phyloP scores from a whole-genome alignment of 2,797 vertebrate genomes.

The Pipistrellus pygmaeus region DNA sequence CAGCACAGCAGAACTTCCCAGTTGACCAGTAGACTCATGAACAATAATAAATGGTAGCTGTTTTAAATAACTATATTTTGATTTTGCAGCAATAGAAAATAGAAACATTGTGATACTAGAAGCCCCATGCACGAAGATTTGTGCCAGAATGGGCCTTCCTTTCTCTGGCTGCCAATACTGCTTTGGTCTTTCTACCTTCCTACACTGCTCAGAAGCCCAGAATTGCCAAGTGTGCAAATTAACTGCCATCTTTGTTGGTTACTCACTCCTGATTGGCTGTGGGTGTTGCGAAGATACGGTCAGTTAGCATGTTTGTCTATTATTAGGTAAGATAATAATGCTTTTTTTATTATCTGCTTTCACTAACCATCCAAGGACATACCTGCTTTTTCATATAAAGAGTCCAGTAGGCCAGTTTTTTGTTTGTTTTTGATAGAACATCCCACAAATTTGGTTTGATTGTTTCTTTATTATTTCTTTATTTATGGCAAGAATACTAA shows the following conservation, averaged over 20 bases:
- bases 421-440: neutral
- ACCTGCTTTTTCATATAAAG: conserved; percentile 8
- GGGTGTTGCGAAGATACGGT: too few relatives aligned
- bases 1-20: neutral
- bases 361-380: neutral
- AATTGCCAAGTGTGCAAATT: too few relatives aligned
- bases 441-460: conserved; percentile 1
- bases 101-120: neutral
- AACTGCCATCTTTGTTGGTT: too few relatives aligned
- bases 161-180: too few relatives aligned
- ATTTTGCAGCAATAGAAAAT: conserved; percentile 17
- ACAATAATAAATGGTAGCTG: neutral
- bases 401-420: neutral
- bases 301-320: too few relatives aligned
- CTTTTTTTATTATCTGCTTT: neutral
- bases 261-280: too few relatives aligned
- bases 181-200: too few relatives aligned
- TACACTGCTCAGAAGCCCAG: too few relatives aligned
- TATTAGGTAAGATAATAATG: neutral
- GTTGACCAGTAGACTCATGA: neutral
- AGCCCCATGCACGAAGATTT: too few relatives aligned
- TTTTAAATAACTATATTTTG: conserved; percentile 39
- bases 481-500: conserved; percentile 9
- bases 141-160: too few relatives aligned
- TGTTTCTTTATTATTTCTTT: conserved; percentile 11